A percentile compares a stretch with the other conserved stretches of the same genome.
Evolutionary conservation across 2,113 vertebrate species (phyloP).

Genomic region (Ibidorhyncha struthersii): DNA sequence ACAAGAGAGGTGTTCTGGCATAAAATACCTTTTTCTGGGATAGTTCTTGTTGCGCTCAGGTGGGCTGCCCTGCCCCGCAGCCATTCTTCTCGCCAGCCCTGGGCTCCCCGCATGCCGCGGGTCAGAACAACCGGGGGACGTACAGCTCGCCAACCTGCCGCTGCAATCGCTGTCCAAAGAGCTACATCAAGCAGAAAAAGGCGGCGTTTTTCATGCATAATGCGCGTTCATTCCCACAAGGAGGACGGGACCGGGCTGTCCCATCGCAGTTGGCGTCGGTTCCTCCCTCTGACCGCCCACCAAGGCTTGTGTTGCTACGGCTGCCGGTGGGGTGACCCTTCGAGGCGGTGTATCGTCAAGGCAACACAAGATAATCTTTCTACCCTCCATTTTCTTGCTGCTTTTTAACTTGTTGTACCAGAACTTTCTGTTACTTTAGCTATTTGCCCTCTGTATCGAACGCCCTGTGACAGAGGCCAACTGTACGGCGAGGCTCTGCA

Average conservation of each 20-base stretch:
- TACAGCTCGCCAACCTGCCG: neutral
- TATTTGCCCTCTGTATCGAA: neutral
- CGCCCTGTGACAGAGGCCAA: neutral
- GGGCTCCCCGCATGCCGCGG: rapidly evolving
- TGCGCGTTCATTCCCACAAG: rapidly evolving
- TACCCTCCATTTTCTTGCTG: neutral
- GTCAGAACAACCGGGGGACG: neutral
- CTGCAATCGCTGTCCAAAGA: neutral
- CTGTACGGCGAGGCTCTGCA: rapidly evolving
- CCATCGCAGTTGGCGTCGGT: neutral
- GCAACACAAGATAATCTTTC: neutral
- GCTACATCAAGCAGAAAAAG: neutral
- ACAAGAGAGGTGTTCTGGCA: neutral
- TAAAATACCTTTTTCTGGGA: too few relatives aligned
- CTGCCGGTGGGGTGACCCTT: neutral
- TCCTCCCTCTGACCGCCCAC: neutral
- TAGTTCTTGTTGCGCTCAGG: too few relatives aligned
- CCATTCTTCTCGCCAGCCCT: too few relatives aligned
- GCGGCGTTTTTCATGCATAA: rapidly evolving
- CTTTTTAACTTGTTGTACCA: neutral
- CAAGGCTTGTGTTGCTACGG: neutral
- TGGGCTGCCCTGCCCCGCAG: neutral
- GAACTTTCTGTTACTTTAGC: neutral
- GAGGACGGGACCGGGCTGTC: neutral
- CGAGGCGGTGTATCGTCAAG: neutral